Percentiles rank a stretch among this genome's conserved stretches.
These are phyloP conservation scores for Muntiacus muntjak DNA, from an alignment of 2,113 vertebrate genomes.

Conservation along the genomic window DNA sequence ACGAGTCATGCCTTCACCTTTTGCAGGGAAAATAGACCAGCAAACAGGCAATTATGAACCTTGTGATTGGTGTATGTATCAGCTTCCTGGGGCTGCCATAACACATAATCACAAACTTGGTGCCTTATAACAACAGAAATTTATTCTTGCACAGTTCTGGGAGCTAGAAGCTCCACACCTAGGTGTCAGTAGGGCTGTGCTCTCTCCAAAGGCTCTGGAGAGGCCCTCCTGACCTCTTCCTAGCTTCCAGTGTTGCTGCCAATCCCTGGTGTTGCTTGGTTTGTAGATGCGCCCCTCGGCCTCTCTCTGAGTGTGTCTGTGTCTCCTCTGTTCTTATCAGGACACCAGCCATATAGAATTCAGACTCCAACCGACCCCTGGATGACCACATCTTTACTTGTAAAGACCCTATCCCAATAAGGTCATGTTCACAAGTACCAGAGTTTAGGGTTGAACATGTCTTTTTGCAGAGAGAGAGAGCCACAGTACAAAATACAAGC, in stretches of 20 bases:
- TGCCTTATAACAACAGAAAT: background rate
- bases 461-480: background rate
- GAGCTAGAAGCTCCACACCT: background rate
- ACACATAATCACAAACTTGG: too few relatives aligned
- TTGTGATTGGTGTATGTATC: background rate
- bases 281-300: fast-evolving
- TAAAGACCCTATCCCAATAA: background rate
- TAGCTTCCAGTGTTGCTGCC: background rate
- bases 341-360: background rate
- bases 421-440: background rate
- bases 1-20: fast-evolving
- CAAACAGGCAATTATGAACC: background rate
- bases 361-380: too few relatives aligned
- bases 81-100: background rate
- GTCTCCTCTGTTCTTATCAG: background rate
- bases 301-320: too few relatives aligned
- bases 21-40: background rate
- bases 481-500: too few relatives aligned
- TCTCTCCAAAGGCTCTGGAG: background rate
- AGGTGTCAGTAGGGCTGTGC: background rate
- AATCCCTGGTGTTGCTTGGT: background rate
- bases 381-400: background rate
- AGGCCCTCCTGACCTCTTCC: background rate
- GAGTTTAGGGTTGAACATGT: background rate
- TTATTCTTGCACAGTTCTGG: background rate